Evolutionary conservation across 2,888 invertebrate species (phyloP).

Genomic region (Prosapia bicincta): DNA sequence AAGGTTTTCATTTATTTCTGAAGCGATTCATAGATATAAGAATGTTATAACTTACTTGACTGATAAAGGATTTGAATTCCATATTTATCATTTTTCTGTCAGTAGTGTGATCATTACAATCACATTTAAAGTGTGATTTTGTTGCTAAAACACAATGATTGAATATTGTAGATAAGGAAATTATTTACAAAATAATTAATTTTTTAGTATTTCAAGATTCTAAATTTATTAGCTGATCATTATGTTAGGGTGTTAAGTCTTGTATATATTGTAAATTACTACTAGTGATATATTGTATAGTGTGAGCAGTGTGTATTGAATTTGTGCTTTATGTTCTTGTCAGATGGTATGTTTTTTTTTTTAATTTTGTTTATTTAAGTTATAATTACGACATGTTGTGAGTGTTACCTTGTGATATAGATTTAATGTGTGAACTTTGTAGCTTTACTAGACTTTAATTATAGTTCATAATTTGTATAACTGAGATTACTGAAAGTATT

Average conservation of each 20-base stretch:
- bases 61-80: no score
- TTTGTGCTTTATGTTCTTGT: background rate
- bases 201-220: background rate
- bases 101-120: no score
- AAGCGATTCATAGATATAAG: no score
- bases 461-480: background rate
- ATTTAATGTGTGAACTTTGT: background rate
- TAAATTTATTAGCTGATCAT: background rate
- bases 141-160: no score
- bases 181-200: background rate
- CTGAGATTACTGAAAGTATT: background rate
- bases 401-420: conserved; percentile 2
- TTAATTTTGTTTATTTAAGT: background rate
- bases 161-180: background rate
- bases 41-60: no score
- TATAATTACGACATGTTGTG: background rate
- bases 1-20: no score
- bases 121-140: no score
- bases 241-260: background rate
- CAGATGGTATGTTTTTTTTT: background rate
- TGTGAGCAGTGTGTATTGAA: background rate
- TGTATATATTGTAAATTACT: background rate
- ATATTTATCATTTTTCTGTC: no score
- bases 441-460: background rate
- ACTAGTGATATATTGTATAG: background rate